Percentiles rank a stretch among this genome's conserved stretches.
phyloP scores from a whole-genome alignment of 2,113 vertebrate species.

The Otolemur garnettii region DNA sequence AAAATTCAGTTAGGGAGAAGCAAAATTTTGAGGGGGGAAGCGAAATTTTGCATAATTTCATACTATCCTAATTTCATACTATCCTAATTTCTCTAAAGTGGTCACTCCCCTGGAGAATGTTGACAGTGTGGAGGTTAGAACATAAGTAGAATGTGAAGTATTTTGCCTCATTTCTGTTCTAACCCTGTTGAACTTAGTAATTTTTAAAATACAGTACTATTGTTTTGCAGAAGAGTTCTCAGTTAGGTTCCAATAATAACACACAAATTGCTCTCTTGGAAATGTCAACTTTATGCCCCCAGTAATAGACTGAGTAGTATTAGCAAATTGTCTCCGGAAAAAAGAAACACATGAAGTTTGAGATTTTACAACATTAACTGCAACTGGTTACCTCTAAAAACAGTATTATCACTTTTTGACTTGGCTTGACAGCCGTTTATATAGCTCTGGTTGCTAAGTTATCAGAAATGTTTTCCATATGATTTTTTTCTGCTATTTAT shows the following conservation, averaged over 20 bases:
- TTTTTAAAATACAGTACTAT: slow-evolving; percentile 53
- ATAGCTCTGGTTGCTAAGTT: neutral
- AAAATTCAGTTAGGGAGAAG: neutral
- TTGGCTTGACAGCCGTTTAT: neutral
- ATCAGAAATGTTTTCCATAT: neutral
- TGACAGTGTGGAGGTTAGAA: neutral
- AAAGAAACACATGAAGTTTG: neutral
- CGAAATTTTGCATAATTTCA: neutral
- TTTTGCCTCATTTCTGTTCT: neutral
- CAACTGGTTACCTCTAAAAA: neutral
- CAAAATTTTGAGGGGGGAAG: neutral
- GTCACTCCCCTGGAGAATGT: neutral
- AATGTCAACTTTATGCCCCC: slow-evolving; percentile 37
- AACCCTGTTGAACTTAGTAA: slow-evolving; percentile 54
- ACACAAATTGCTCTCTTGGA: slow-evolving; percentile 54
- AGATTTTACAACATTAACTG: slow-evolving; percentile 45
- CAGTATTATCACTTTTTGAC: neutral
- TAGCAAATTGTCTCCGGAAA: neutral
- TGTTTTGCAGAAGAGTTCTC: neutral
- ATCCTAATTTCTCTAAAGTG: neutral
- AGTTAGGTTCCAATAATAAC: slow-evolving; percentile 7
- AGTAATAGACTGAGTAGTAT: neutral
- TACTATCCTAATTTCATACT: neutral
- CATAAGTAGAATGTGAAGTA: neutral
- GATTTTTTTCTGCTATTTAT: slow-evolving; percentile 31